phyloP scores from a whole-genome alignment of 2,888 invertebrate species.

The Polydrusus tereticollis region DNA sequence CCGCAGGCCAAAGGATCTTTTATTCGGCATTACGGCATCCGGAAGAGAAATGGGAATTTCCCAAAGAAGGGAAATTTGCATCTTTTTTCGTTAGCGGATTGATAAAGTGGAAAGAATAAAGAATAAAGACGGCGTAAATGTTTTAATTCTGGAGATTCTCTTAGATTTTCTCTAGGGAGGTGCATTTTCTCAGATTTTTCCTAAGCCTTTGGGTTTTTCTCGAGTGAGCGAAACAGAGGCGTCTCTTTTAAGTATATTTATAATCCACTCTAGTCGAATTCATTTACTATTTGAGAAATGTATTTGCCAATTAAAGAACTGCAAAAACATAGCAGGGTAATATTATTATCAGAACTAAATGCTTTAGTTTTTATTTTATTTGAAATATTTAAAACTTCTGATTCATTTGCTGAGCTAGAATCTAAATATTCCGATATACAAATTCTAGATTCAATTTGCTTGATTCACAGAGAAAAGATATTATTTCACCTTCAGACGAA shows the following conservation, averaged over 20 bases:
- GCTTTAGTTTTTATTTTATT: too few relatives aligned
- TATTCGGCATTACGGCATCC: slow-evolving; percentile 39
- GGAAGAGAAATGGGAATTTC: slow-evolving; percentile 44
- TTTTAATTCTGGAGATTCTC: slow-evolving; percentile 44
- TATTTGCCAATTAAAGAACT: too few relatives aligned
- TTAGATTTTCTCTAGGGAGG: slow-evolving; percentile 18
- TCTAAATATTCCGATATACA: too few relatives aligned
- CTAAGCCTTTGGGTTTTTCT: slow-evolving; percentile 21
- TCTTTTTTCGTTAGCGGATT: slow-evolving; percentile 51
- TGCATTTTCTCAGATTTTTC: slow-evolving; percentile 21
- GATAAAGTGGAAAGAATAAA: slow-evolving; percentile 48
- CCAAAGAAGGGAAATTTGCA: slow-evolving; percentile 51
- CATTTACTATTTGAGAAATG: too few relatives aligned
- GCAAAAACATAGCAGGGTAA: too few relatives aligned
- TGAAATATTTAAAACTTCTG: too few relatives aligned
- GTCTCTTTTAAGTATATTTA: background rate
- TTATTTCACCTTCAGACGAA: too few relatives aligned
- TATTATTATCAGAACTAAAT: too few relatives aligned
- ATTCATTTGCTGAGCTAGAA: too few relatives aligned
- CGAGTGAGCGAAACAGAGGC: background rate
- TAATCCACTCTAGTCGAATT: too few relatives aligned
- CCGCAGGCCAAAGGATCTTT: slow-evolving; percentile 43
- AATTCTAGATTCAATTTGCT: too few relatives aligned
- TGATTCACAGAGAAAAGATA: too few relatives aligned
- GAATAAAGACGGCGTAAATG: slow-evolving; percentile 43